These are phyloP conservation scores for Microtus montanus DNA, from an alignment of 2,113 vertebrate species.

Conservation along the genomic window DNA sequence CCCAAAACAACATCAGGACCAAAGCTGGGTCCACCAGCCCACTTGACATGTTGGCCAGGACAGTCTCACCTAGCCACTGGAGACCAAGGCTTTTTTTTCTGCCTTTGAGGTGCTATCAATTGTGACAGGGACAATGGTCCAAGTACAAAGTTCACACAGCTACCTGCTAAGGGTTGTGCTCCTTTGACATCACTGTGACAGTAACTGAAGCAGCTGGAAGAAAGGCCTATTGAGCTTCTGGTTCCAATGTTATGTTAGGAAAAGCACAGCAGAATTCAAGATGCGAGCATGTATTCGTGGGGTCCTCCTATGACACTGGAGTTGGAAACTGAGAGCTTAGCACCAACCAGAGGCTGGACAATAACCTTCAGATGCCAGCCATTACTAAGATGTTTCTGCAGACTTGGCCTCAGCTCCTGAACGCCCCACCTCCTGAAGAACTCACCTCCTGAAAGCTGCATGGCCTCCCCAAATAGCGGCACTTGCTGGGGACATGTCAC, in stretches of 20 bases:
- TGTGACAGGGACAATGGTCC: no score
- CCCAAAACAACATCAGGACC: background rate
- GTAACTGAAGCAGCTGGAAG: background rate
- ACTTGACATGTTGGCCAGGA: background rate
- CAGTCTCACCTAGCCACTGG: background rate
- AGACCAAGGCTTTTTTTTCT: background rate
- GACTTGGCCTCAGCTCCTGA: background rate
- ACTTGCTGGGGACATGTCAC: background rate
- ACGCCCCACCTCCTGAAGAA: background rate
- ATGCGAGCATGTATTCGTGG: background rate
- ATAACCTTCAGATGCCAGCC: no score
- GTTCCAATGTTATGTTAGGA: background rate
- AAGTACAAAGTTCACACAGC: background rate
- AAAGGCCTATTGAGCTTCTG: background rate
- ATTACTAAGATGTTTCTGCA: background rate
- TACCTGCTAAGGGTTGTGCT: background rate
- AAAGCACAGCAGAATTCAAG: background rate
- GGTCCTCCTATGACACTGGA: background rate
- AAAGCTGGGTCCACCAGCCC: no score
- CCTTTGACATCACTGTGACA: background rate
- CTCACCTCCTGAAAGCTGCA: background rate
- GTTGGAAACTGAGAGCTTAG: no score
- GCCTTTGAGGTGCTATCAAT: background rate
- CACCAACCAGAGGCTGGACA: no score
- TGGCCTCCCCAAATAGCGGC: background rate